phyloP scores from a whole-genome alignment of 2,113 vertebrate genomes.

The Lepisosteus oculatus region DNA sequence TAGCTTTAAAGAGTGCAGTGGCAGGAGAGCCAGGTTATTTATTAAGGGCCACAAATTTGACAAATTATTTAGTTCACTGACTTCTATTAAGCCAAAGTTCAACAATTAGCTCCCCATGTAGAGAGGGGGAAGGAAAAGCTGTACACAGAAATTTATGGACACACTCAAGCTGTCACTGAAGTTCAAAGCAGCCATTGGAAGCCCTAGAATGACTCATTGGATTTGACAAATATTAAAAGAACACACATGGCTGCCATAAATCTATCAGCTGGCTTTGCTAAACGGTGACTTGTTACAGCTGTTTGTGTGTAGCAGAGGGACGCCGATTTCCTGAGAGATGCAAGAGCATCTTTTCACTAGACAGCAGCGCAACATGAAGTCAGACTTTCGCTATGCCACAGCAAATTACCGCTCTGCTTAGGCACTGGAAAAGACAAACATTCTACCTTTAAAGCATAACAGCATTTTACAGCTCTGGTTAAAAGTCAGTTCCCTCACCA shows the following conservation, averaged over 20 bases:
- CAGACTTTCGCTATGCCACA: no score
- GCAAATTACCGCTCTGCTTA: no score
- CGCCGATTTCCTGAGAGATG: no score
- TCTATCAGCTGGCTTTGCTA: conserved; percentile 55
- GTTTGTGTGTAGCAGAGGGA: not conserved
- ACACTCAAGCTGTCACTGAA: conserved; percentile 74
- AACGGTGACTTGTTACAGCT: conserved; percentile 30
- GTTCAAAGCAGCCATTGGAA: conserved; percentile 68
- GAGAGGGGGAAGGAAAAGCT: conserved; percentile 64
- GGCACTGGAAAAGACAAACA: no score
- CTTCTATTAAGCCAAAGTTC: conserved; percentile 94
- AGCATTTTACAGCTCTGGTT: no score
- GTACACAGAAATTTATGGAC: conserved; percentile 87
- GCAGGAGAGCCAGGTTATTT: conserved; percentile 78
- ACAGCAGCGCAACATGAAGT: no score
- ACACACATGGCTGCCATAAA: conserved; percentile 65
- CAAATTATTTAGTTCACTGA: conserved; percentile 94
- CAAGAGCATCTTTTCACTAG: no score
- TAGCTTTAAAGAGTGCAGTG: conserved; percentile 70
- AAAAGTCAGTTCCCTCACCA: no score
- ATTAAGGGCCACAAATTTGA: conserved; percentile 86
- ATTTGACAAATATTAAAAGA: conserved; percentile 73
- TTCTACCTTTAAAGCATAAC: no score
- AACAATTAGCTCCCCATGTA: conserved; percentile 92
- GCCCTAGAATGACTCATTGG: conserved; percentile 75